A percentile compares a stretch with the other conserved stretches of the same genome.
These are phyloP conservation scores for Xylocopa sonorina DNA, from an alignment of 1,140 invertebrate species.

Conservation along the genomic window DNA sequence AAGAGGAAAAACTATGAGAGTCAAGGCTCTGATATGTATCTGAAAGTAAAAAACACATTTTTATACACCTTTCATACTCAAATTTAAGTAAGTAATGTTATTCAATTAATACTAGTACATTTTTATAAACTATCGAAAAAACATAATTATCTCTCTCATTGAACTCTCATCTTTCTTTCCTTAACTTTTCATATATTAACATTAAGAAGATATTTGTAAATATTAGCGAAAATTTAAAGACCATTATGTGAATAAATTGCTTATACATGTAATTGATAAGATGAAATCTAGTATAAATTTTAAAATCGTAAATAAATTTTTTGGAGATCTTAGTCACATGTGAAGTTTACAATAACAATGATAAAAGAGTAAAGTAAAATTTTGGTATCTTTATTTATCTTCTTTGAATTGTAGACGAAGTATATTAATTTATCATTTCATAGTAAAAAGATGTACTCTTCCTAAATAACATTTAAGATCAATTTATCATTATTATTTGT, in stretches of 20 bases:
- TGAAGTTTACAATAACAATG: background rate
- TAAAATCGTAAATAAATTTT: too few relatives aligned
- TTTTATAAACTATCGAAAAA: too few relatives aligned
- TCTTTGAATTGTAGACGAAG: background rate
- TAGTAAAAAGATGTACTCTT: background rate
- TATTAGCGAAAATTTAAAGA: background rate
- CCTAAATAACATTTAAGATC: background rate
- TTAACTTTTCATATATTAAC: too few relatives aligned
- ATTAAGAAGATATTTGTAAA: too few relatives aligned
- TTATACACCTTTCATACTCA: too few relatives aligned
- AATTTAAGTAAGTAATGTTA: too few relatives aligned
- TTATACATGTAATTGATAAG: background rate
- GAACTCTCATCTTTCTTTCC: too few relatives aligned
- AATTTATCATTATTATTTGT: background rate
- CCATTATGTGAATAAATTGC: constrained; percentile 1
- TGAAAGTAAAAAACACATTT: too few relatives aligned
- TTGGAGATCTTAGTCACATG: background rate
- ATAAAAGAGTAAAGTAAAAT: background rate
- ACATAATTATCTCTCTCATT: too few relatives aligned
- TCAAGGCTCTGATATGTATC: too few relatives aligned
- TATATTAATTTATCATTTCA: background rate
- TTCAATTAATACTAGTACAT: too few relatives aligned
- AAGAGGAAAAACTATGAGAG: too few relatives aligned
- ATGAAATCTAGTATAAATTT: background rate
- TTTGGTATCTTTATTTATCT: background rate